These are phyloP conservation scores for Seladonia tumulorum DNA, from an alignment of 2,888 invertebrate species.

Conservation along the genomic window DNA sequence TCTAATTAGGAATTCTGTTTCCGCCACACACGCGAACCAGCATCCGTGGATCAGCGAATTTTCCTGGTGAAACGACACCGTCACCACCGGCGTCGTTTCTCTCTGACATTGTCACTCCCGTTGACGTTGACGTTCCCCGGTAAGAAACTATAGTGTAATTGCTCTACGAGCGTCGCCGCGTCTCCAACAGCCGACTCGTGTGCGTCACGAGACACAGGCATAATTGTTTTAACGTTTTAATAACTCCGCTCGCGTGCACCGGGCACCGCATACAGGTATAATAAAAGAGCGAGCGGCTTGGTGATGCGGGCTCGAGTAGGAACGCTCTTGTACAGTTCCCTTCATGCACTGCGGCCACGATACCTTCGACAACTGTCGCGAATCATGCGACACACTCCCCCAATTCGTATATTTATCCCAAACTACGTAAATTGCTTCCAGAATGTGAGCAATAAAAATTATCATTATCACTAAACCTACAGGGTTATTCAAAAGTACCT, in stretches of 20 bases:
- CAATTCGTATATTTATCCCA: no score
- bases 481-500: no score
- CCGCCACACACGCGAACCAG: not conserved
- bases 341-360: not conserved
- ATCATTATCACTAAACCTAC: no score
- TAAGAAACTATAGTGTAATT: conserved; percentile 75
- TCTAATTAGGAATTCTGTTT: not conserved
- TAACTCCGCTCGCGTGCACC: conserved; percentile 79
- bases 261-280: conserved; percentile 30
- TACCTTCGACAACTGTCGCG: not conserved
- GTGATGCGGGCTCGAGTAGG: conserved; percentile 33
- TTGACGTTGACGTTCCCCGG: conserved; percentile 35
- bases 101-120: conserved; percentile 39
- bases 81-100: conserved; percentile 24
- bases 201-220: conserved; percentile 70
- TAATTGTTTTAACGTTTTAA: conserved; percentile 83
- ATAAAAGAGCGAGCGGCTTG: conserved; percentile 35
- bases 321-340: conserved; percentile 26
- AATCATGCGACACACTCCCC: not conserved
- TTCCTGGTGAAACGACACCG: conserved; percentile 36
- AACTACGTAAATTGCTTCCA: no score
- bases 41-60: conserved; percentile 67
- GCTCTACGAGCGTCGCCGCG: conserved; percentile 44
- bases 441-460: no score
- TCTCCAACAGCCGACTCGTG: conserved; percentile 47